Evolutionary conservation across 1,140 invertebrate species (phyloP), one percentile per base, ranked within the genome.

Genomic region (Drosophila novamexicana): DNA sequence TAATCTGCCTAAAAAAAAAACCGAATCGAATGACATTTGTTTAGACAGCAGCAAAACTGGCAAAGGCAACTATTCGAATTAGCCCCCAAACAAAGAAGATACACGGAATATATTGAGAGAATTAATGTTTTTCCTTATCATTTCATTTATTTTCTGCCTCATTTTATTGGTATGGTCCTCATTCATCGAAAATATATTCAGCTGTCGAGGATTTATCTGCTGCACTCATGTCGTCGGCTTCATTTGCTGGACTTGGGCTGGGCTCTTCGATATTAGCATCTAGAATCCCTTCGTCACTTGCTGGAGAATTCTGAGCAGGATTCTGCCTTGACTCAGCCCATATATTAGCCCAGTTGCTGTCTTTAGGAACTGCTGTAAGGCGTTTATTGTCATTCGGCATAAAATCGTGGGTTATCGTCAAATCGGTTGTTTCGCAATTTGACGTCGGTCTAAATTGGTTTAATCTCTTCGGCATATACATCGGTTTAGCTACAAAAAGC

Each of bases 321-420:
- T 54, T 53, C 12, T 12, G n/a, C 0, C 18, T 37, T 1, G n/a
- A 2, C 1, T 54, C 8, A 1, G 52, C 7, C 8, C 8, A 37
- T 0, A 37, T 2, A 18, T 14, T 5, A 1, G 7, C 14, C 52
- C 34, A 54, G 0, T 54, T n/a, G 9, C 22, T 10, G 34, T 10
- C 14, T 6, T 37, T 36, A 7, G 10, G 9, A 0, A n/a, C 4
- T 1, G 10, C 10, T 16, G 14, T 47, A 8, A 7, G 7, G 3
- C 6, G 7, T 10, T 34, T 37, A 1, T 18, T 54, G 6, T 54
- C 52, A 32, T 18, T 8, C n/a, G 6, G 9, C 9, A 37, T 6
- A 16, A 54, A 54, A 16, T 54, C 52, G 34, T 37, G 52, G 34
- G 52, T 54, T 18, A 54, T 18, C 8, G 12, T 1, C n/a, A 18